phyloP scores from a whole-genome alignment of 2,797 vertebrate species.

The Taenioides sp. region DNA sequence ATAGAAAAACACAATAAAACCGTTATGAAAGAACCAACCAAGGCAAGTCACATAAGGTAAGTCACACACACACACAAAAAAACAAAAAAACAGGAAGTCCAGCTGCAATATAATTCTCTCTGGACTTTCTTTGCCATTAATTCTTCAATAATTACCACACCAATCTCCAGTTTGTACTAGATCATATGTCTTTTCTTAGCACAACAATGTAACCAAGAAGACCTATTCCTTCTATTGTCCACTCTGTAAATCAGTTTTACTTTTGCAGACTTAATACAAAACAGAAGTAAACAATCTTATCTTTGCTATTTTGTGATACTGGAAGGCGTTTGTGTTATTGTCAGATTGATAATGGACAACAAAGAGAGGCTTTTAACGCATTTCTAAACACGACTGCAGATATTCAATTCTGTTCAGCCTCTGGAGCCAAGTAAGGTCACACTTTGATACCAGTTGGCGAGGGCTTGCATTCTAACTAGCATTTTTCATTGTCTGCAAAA shows the following conservation, averaged over 20 bases:
- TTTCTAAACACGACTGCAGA: neutral
- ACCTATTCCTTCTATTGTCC: neutral
- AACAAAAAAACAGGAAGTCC: neutral
- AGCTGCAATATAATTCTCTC: neutral
- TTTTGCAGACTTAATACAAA: neutral
- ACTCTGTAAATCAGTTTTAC: neutral
- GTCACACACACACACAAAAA: neutral
- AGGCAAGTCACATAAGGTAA: no score
- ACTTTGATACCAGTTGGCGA: neutral
- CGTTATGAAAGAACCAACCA: neutral
- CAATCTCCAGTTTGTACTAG: neutral
- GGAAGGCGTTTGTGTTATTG: neutral
- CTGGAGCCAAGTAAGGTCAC: slow-evolving; percentile 3
- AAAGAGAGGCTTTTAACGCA: neutral
- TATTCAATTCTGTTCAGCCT: slow-evolving; percentile 4
- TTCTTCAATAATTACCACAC: slow-evolving; percentile 1
- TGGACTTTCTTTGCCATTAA: neutral
- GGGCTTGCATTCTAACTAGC: slow-evolving; percentile 3
- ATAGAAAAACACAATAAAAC: neutral
- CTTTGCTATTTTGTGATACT: slow-evolving; percentile 6
- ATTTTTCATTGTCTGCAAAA: slow-evolving; percentile 7
- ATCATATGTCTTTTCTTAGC: neutral
- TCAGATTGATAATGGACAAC: neutral
- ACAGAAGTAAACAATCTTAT: slow-evolving; percentile 1
- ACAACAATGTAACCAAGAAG: neutral